Percentiles rank a stretch among this genome's conserved stretches.
Conservation (phyloP, 2,797 vertebrate species). For the Malurus leucopterus region DNA sequence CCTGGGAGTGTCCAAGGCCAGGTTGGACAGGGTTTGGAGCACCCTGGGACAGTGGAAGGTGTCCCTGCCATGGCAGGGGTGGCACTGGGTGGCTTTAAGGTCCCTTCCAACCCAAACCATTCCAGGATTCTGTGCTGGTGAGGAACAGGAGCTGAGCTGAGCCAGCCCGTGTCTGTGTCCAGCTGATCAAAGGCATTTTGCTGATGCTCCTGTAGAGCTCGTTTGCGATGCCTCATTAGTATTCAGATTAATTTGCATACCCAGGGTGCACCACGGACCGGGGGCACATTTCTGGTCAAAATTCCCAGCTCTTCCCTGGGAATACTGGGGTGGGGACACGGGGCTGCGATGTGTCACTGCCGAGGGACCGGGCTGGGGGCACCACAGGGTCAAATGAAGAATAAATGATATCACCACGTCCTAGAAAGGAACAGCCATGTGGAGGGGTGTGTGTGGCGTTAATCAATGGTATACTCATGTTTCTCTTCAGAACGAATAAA, state of each 20-base stretch:
- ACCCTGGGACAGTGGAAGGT: accelerated
- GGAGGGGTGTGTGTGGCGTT: accelerated
- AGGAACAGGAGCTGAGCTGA: background rate
- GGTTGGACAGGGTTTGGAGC: accelerated
- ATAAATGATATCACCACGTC: accelerated
- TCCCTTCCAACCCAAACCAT: background rate
- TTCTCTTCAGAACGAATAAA: background rate
- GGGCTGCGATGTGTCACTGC: accelerated
- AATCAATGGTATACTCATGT: accelerated
- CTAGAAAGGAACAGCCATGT: accelerated
- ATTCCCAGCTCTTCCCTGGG: accelerated
- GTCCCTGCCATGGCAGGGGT: background rate
- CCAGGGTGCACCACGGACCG: background rate
- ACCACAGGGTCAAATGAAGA: accelerated
- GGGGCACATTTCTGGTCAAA: accelerated
- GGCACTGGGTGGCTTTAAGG: accelerated
- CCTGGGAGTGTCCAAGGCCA: background rate
- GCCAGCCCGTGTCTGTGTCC: background rate
- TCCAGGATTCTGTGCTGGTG: accelerated
- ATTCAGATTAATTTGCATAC: background rate
- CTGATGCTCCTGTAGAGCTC: accelerated
- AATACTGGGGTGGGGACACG: accelerated
- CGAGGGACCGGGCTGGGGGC: accelerated
- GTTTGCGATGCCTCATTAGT: accelerated
- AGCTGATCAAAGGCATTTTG: accelerated